phyloP scores from a whole-genome alignment of 1,140 invertebrate species.

The Brachionus rotundiformis region DNA sequence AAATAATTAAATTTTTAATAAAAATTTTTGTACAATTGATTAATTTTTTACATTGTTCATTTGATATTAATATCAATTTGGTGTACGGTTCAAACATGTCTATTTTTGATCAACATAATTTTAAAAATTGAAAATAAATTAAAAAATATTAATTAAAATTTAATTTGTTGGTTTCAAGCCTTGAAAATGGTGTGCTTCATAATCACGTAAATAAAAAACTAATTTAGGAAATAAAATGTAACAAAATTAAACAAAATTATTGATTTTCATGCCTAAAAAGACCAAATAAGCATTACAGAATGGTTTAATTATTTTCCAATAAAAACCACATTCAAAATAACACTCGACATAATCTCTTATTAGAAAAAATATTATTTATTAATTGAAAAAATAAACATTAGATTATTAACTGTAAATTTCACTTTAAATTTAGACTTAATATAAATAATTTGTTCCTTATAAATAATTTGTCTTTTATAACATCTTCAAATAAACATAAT shows the following conservation, averaged over 20 bases:
- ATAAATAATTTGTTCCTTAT: too few species aligned
- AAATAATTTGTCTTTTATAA: not conserved
- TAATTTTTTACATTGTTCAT: too few species aligned
- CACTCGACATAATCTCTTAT: not conserved
- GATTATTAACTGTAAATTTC: too few species aligned
- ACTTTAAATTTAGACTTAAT: too few species aligned
- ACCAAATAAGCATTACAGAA: not conserved
- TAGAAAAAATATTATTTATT: not conserved
- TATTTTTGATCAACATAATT: too few species aligned
- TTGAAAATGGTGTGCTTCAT: not conserved
- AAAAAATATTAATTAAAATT: not conserved
- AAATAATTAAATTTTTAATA: too few species aligned
- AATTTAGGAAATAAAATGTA: not conserved
- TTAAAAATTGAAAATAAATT: too few species aligned
- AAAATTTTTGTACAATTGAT: too few species aligned
- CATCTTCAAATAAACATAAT: not conserved
- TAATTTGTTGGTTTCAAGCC: not conserved
- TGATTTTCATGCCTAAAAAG: not conserved
- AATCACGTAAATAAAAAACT: not conserved
- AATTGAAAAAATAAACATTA: not conserved
- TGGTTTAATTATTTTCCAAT: not conserved
- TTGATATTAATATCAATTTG: too few species aligned
- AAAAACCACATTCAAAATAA: not conserved
- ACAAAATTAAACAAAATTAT: not conserved
- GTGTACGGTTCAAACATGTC: too few species aligned